A percentile compares a stretch with the other conserved stretches of the same genome.
Evolutionary conservation across 2,113 vertebrate genomes (phyloP).

Genomic region (Centropus unirufus): DNA sequence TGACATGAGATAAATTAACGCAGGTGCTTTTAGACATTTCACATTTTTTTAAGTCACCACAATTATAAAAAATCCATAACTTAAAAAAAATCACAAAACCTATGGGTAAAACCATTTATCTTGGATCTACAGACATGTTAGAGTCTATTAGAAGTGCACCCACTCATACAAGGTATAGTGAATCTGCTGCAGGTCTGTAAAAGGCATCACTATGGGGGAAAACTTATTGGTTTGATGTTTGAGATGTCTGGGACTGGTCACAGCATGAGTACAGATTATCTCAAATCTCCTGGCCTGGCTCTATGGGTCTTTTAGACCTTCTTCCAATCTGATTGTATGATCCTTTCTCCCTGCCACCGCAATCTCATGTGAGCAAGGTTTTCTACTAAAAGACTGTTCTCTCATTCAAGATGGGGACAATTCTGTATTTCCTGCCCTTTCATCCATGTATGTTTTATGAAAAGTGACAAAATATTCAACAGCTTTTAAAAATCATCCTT

Average conservation of each 20-base stretch:
- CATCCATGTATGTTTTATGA: neutral
- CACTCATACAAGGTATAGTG: accelerated
- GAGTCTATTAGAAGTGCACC: neutral
- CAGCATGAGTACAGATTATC: neutral
- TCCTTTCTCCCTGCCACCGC: neutral
- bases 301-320: neutral
- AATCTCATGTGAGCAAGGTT: neutral
- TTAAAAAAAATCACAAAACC: neutral
- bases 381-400: neutral
- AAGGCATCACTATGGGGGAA: neutral
- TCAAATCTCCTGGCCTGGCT: neutral
- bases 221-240: neutral
- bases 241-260: neutral
- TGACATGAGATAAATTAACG: neutral
- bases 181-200: neutral
- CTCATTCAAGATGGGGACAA: neutral
- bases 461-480: slow-evolving; percentile 21
- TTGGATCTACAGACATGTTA: neutral
- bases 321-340: neutral
- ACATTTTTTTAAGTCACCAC: neutral
- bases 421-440: neutral
- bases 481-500: neutral
- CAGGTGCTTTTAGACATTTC: neutral
- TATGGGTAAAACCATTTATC: neutral
- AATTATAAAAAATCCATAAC: neutral